phyloP scores from a whole-genome alignment of 2,113 vertebrate species.

The Ellobius talpinus region DNA sequence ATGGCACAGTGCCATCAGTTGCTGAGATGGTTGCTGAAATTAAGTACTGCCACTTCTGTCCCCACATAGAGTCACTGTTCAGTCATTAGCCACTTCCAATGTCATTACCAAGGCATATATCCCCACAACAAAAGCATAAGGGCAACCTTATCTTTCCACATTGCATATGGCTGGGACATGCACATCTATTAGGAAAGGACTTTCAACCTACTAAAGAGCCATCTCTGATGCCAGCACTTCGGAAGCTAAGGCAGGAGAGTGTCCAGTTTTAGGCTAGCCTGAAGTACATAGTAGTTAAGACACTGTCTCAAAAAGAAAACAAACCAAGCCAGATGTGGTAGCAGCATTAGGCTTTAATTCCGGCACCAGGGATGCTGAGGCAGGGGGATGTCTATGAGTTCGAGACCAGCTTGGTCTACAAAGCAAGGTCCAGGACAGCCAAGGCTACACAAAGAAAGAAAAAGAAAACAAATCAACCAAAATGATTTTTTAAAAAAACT shows the following conservation, averaged over 20 bases:
- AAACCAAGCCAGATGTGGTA: neutral
- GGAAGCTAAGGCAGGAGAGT: neutral
- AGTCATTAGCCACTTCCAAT: neutral
- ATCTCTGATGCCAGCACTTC: neutral
- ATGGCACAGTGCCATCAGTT: neutral
- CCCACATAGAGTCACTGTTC: too few relatives aligned
- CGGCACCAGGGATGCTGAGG: neutral
- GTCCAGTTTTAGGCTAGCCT: neutral
- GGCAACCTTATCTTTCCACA: neutral
- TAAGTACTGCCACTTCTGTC: neutral
- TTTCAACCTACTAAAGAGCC: neutral
- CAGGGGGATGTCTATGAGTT: neutral
- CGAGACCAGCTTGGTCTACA: neutral
- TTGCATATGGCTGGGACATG: fast-evolving
- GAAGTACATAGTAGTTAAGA: neutral
- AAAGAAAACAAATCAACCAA: neutral
- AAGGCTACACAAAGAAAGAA: neutral
- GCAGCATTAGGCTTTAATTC: neutral
- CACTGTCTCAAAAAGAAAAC: neutral
- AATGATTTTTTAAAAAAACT: neutral
- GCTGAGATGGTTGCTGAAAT: neutral
- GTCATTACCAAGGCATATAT: neutral
- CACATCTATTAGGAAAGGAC: fast-evolving
- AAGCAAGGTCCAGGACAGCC: neutral
- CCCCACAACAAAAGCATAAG: fast-evolving